phyloP scores from a whole-genome alignment of 2,888 invertebrate species.

The Cheilosia urbana region DNA sequence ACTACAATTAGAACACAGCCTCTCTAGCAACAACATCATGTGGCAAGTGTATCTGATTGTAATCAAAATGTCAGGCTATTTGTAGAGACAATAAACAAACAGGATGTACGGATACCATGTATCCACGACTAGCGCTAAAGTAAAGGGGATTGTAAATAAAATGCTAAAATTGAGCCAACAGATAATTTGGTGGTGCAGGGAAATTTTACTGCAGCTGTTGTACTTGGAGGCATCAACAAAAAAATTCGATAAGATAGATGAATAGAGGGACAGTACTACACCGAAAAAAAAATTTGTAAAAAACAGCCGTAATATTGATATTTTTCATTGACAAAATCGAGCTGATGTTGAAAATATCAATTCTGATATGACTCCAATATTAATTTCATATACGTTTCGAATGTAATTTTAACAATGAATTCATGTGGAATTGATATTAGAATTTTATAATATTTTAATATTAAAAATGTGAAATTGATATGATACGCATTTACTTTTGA shows the following conservation, averaged over 20 bases:
- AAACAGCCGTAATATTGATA: too few relatives aligned
- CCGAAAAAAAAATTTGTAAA: too few relatives aligned
- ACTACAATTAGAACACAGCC: constrained; percentile 69
- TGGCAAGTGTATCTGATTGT: constrained; percentile 73
- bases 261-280: constrained; percentile 8
- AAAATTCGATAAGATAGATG: not conserved
- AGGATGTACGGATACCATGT: constrained; percentile 24
- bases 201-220: constrained; percentile 3
- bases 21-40: constrained; percentile 53
- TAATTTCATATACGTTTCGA: too few relatives aligned
- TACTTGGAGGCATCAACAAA: not conserved
- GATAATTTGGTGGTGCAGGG: constrained; percentile 14
- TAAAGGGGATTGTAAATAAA: constrained; percentile 55
- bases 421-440: too few relatives aligned
- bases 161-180: constrained; percentile 54
- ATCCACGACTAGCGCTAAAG: constrained; percentile 40
- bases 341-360: too few relatives aligned
- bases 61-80: constrained; percentile 75
- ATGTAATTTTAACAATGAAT: too few relatives aligned
- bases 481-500: too few relatives aligned
- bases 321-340: too few relatives aligned
- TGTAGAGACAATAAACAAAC: constrained; percentile 70
- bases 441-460: too few relatives aligned
- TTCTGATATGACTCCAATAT: too few relatives aligned
- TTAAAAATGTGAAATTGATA: too few relatives aligned